phyloP scores from a whole-genome alignment of 2,797 vertebrate species.

The Urosaurus nigricauda region DNA sequence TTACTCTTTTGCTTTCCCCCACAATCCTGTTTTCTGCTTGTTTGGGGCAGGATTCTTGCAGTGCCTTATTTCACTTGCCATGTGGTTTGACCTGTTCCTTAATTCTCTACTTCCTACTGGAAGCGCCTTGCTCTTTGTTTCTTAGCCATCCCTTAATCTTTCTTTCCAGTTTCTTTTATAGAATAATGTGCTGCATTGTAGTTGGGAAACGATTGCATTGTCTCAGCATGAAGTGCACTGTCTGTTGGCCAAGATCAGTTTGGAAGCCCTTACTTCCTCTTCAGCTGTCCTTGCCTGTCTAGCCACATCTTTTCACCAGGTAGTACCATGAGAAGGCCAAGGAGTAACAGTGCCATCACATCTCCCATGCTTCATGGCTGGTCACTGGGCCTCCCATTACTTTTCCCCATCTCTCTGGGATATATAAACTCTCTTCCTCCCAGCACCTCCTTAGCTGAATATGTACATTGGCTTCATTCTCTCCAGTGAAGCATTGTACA shows the following conservation, averaged over 20 bases:
- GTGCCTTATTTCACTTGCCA: too few species aligned
- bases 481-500: neutral
- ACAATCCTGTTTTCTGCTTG: neutral
- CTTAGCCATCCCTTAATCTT: too few species aligned
- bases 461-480: conserved; percentile 4
- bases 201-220: neutral
- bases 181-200: neutral
- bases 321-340: neutral
- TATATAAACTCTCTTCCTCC: neutral
- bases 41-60: neutral
- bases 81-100: neutral
- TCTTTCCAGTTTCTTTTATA: neutral
- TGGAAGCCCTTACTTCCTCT: neutral
- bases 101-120: neutral
- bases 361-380: neutral
- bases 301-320: neutral
- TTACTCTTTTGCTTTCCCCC: neutral
- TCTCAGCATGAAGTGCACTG: too few species aligned
- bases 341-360: neutral
- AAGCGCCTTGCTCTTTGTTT: neutral
- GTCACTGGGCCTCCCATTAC: neutral
- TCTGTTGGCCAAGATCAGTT: neutral
- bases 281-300: too few species aligned
- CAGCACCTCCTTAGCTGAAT: neutral
- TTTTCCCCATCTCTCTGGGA: neutral